Percentiles rank a stretch among this genome's conserved stretches.
Conservation (phyloP, 2,888 invertebrate species). For the Linnaemya vulpina region DNA sequence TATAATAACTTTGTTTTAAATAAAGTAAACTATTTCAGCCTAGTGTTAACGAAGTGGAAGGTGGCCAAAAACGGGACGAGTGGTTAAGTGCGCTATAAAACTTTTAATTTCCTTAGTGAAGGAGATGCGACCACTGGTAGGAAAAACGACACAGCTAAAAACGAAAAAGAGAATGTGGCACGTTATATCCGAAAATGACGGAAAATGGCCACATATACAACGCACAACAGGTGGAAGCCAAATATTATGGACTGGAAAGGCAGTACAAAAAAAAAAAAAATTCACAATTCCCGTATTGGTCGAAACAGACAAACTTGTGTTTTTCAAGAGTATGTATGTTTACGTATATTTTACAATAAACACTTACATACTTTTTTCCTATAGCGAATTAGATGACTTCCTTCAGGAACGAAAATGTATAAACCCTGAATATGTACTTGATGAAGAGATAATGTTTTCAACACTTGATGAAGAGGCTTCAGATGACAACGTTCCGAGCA, state of each 20-base stretch:
- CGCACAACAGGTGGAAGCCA: constrained; percentile 9
- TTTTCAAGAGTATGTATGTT: constrained; percentile 10
- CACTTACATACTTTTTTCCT: constrained; percentile 4
- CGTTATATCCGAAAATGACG: constrained; percentile 18
- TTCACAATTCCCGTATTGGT: background rate
- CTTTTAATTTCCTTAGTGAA: constrained; percentile 20
- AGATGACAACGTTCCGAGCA: constrained; percentile 1
- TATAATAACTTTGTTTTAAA: too few species aligned
- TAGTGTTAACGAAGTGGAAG: too few species aligned
- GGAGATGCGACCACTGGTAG: constrained; percentile 14
- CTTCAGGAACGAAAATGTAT: constrained; percentile 18
- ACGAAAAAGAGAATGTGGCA: constrained; percentile 26
- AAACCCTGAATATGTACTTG: constrained; percentile 14
- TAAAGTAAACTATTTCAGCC: too few species aligned
- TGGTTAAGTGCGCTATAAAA: constrained; percentile 16
- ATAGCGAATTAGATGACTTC: too few species aligned
- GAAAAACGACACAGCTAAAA: constrained; percentile 13
- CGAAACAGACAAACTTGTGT: constrained; percentile 7
- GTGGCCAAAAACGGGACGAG: constrained; percentile 15
- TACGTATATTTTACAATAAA: constrained; percentile 12
- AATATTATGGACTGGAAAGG: constrained; percentile 7
- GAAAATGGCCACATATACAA: constrained; percentile 3
- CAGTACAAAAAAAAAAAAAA: constrained; percentile 7
- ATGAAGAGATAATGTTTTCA: constrained; percentile 12
- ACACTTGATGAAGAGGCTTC: constrained; percentile 1